Evolutionary conservation across 2,113 vertebrate species (phyloP).

Genomic region (Ellobius talpinus): DNA sequence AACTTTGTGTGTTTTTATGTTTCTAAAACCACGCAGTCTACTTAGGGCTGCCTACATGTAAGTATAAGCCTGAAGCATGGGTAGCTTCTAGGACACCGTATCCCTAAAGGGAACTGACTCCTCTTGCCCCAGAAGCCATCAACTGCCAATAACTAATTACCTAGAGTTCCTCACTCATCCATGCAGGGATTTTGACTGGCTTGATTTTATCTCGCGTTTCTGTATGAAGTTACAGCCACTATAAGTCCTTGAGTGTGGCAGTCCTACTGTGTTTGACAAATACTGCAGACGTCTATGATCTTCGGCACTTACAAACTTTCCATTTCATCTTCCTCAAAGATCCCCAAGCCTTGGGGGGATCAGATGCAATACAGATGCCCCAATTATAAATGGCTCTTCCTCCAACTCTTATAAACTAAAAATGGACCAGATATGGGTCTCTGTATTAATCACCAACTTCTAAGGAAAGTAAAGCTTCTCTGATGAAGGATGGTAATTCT

Average conservation of each 20-base stretch:
- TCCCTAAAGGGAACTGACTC: not conserved
- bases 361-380: not conserved
- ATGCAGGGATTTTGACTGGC: not conserved
- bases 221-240: not conserved
- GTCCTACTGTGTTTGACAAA: not conserved
- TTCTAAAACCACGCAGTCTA: not conserved
- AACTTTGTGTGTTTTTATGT: not conserved
- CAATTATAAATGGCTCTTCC: not conserved
- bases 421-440: not conserved
- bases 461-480: not conserved
- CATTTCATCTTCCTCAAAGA: not conserved
- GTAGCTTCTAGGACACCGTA: not conserved
- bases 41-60: not conserved
- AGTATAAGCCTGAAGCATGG: not conserved
- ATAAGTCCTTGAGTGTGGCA: not conserved
- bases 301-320: not conserved
- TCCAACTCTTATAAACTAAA: not conserved
- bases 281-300: not conserved
- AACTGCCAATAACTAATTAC: not conserved
- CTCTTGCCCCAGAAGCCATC: not conserved
- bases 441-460: not conserved
- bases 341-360: not conserved
- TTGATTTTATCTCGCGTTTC: not conserved
- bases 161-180: not conserved
- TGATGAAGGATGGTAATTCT: not conserved